Evolutionary conservation across 2,888 invertebrate species (phyloP).

Genomic region (Tromatobia lineatoria): DNA sequence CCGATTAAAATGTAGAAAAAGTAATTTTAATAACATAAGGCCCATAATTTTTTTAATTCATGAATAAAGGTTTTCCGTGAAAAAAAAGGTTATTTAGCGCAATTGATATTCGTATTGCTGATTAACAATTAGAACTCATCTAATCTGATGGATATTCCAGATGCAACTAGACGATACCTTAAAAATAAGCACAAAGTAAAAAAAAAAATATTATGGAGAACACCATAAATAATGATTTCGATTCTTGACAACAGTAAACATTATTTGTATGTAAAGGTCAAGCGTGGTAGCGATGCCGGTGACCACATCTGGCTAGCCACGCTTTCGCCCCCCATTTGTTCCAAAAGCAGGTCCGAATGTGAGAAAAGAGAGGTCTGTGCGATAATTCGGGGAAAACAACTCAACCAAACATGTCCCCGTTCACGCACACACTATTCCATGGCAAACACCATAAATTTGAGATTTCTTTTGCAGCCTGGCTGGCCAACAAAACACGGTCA

Average conservation of each 20-base stretch:
- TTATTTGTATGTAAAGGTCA: background rate
- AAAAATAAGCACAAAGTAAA: background rate
- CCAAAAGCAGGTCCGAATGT: background rate
- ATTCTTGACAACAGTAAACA: background rate
- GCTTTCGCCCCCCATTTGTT: constrained; percentile 10
- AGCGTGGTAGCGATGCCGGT: background rate
- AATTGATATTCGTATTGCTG: background rate
- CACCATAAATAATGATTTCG: background rate
- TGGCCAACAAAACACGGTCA: constrained; percentile 70
- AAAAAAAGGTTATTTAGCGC: too few species aligned
- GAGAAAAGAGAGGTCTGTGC: background rate
- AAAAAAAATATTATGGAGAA: background rate
- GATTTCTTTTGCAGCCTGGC: constrained; percentile 72
- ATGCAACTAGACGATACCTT: background rate
- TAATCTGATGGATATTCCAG: background rate
- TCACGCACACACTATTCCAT: constrained; percentile 33
- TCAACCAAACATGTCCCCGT: constrained; percentile 25
- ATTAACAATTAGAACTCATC: background rate
- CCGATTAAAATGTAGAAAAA: too few species aligned
- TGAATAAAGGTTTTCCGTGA: too few species aligned
- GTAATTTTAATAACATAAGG: too few species aligned
- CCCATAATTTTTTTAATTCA: too few species aligned
- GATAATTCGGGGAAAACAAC: constrained; percentile 40
- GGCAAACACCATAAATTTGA: constrained; percentile 79
- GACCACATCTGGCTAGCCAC: constrained; percentile 25